These are phyloP conservation scores for Caracal caracal DNA, from an alignment of 2,113 vertebrate genomes.

Conservation along the genomic window DNA sequence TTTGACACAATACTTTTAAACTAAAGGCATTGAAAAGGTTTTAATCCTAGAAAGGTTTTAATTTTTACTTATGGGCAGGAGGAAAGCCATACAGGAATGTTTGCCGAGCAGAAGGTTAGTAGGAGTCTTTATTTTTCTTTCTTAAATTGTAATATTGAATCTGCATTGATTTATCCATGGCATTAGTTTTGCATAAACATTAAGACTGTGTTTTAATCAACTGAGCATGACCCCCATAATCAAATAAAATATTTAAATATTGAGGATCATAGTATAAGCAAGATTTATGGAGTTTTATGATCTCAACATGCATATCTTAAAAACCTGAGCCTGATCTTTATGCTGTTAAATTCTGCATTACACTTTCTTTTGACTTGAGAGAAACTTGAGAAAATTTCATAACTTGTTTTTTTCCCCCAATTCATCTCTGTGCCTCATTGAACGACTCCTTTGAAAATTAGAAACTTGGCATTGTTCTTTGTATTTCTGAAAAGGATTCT, in stretches of 20 bases:
- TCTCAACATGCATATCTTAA: neutral
- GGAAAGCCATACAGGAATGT: neutral
- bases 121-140: neutral
- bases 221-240: neutral
- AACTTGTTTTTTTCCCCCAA: neutral
- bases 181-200: neutral
- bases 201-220: constrained; percentile 28
- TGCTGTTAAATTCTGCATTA: neutral
- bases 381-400: constrained; percentile 55
- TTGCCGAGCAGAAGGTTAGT: neutral
- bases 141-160: neutral
- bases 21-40: constrained; percentile 37
- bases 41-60: constrained; percentile 8
- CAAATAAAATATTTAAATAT: constrained; percentile 53
- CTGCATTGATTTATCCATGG: neutral
- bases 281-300: neutral
- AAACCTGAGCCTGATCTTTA: constrained; percentile 2
- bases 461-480: constrained; percentile 75
- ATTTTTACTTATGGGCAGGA: constrained; percentile 6
- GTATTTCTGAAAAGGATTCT: constrained; percentile 70
- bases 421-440: constrained; percentile 70
- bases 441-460: constrained; percentile 68
- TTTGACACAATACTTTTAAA: constrained; percentile 43
- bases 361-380: constrained; percentile 41
- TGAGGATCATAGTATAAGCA: neutral